These are phyloP conservation scores for Grallaria varia DNA, from an alignment of 2,113 vertebrate species.

Conservation along the genomic window DNA sequence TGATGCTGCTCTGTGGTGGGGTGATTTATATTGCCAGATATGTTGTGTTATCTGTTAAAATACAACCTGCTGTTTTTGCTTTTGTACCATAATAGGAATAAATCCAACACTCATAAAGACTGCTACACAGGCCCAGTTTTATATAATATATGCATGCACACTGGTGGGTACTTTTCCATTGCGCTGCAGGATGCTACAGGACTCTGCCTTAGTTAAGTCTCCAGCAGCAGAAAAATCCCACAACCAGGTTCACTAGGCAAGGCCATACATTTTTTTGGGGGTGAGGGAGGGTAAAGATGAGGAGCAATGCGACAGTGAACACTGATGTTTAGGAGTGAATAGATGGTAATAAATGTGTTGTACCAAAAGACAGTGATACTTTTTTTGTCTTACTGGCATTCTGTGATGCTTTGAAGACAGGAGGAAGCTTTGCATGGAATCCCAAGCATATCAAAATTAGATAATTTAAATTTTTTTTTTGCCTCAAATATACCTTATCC, in stretches of 20 bases:
- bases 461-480: constrained; percentile 31
- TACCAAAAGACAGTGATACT: constrained; percentile 1
- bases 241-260: background rate
- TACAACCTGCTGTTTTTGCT: constrained; percentile 1
- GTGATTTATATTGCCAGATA: constrained; percentile 43
- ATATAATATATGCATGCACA: background rate
- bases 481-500: constrained; percentile 66
- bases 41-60: constrained; percentile 44
- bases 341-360: background rate
- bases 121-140: constrained; percentile 28
- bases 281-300: background rate
- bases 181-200: background rate
- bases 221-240: background rate
- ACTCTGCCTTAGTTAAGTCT: constrained; percentile 37
- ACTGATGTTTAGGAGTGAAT: constrained; percentile 21
- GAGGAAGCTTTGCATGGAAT: constrained; percentile 57
- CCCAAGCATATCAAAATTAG: constrained; percentile 34
- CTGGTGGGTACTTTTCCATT: background rate
- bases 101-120: constrained; percentile 23
- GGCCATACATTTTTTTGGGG: background rate
- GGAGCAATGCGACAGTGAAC: background rate
- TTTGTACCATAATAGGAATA: constrained; percentile 37
- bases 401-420: constrained; percentile 59
- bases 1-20: background rate
- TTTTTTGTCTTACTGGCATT: constrained; percentile 21